These are phyloP conservation scores for Hirtodrosophila confusa DNA, from an alignment of 2,888 invertebrate genomes.

Conservation along the genomic window DNA sequence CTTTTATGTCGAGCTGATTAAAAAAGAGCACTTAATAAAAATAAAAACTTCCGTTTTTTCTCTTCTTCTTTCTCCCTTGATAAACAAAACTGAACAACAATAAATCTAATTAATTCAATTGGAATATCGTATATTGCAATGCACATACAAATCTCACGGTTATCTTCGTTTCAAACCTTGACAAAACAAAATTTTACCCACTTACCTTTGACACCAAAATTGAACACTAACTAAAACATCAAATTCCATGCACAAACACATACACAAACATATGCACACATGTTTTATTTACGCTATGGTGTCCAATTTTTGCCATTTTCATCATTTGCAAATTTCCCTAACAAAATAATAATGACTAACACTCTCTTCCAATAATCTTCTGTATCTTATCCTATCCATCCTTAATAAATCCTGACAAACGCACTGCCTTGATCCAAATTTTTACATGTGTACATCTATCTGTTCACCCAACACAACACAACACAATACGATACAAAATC, in stretches of 20 bases:
- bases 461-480: background rate
- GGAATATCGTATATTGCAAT: constrained; percentile 31
- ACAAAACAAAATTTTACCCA: constrained; percentile 14
- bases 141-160: constrained; percentile 47
- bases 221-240: constrained; percentile 4
- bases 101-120: constrained; percentile 47
- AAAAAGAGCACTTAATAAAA: constrained; percentile 62
- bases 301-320: no score
- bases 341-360: no score
- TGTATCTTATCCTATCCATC: no score
- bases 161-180: constrained; percentile 81
- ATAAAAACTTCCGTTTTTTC: constrained; percentile 82
- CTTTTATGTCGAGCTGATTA: constrained; percentile 32
- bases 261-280: constrained; percentile 8
- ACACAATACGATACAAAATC: constrained; percentile 8
- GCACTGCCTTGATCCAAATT: no score
- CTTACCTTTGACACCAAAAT: background rate
- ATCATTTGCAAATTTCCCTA: no score
- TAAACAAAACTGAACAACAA: constrained; percentile 68
- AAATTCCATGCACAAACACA: constrained; percentile 2
- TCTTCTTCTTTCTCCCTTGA: constrained; percentile 84
- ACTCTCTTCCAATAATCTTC: no score
- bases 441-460: no score
- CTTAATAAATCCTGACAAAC: no score
- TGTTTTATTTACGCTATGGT: no score